These are phyloP conservation scores for Stegastes partitus DNA, from an alignment of 2,113 vertebrate species.

Conservation along the genomic window DNA sequence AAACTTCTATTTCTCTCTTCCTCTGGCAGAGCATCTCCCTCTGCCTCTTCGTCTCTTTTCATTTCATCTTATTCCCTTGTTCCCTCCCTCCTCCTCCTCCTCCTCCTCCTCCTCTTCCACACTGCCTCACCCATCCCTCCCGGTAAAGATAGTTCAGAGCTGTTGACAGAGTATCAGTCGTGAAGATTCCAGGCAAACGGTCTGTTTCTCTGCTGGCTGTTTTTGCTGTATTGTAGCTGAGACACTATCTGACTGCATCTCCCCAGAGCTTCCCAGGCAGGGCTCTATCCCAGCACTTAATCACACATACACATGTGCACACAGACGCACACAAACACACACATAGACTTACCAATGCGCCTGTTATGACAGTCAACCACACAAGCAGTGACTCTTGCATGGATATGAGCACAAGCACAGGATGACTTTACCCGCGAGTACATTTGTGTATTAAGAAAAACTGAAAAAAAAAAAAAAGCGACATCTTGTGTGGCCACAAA, in stretches of 20 bases:
- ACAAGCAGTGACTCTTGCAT: slow-evolving; percentile 22
- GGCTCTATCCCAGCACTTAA: slow-evolving; percentile 28
- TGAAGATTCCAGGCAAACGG: slow-evolving; percentile 43
- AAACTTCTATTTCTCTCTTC: slow-evolving; percentile 5
- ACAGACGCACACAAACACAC: slow-evolving; percentile 22
- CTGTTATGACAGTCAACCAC: slow-evolving; percentile 23
- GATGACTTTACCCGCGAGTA: slow-evolving; percentile 5
- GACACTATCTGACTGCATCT: slow-evolving; percentile 47
- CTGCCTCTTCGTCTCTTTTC: slow-evolving; percentile 8
- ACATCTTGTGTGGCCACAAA: not conserved
- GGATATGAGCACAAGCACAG: slow-evolving; percentile 16
- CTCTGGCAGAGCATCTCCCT: slow-evolving; percentile 13
- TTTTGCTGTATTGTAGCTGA: slow-evolving; percentile 40
- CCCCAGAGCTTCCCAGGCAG: slow-evolving; percentile 30
- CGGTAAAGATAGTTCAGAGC: slow-evolving; percentile 36
- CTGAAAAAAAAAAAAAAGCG: not conserved
- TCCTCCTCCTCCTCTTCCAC: not conserved
- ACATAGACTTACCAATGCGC: not conserved
- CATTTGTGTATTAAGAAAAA: not conserved
- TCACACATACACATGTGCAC: slow-evolving; percentile 32
- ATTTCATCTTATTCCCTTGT: slow-evolving; percentile 38
- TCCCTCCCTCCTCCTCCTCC: not conserved
- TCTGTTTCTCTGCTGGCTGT: slow-evolving; percentile 38
- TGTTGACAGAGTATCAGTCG: slow-evolving; percentile 48
- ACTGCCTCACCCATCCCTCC: not conserved